Conservation (phyloP, 2,888 invertebrate genomes). For the Chironomus riparius region DNA sequence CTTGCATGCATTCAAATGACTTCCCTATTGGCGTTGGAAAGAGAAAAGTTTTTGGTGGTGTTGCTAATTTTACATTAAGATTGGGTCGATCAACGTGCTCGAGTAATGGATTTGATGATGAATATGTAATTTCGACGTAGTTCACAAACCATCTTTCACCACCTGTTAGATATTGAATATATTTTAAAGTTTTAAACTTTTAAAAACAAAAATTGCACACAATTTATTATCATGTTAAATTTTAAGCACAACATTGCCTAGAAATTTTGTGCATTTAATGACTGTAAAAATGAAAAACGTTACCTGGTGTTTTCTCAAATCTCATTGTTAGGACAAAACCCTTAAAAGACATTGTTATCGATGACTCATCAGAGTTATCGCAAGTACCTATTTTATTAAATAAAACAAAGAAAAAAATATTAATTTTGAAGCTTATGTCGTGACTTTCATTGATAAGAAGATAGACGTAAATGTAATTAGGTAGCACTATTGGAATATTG, state of each 20-base stretch:
- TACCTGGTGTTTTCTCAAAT: constrained; percentile 53
- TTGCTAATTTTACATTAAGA: constrained; percentile 46
- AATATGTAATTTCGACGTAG: constrained; percentile 65
- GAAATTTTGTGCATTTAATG: too few species aligned
- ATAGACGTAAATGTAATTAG: too few species aligned
- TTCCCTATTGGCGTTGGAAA: constrained; percentile 83
- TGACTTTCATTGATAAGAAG: too few species aligned
- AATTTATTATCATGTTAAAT: neutral
- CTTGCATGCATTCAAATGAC: constrained; percentile 67
- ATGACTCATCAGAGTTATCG: constrained; percentile 62
- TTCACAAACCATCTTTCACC: constrained; percentile 84
- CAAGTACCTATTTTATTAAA: constrained; percentile 56
- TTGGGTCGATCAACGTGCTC: constrained; percentile 53
- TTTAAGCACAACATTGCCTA: neutral
- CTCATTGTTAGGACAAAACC: constrained; percentile 64
- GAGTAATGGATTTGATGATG: constrained; percentile 52
- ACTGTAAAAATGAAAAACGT: constrained; percentile 27
- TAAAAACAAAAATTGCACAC: neutral
- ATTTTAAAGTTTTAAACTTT: neutral
- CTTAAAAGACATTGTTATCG: constrained; percentile 63
- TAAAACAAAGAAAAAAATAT: too few species aligned
- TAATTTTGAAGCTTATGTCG: too few species aligned
- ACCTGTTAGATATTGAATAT: constrained; percentile 62
- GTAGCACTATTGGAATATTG: too few species aligned
- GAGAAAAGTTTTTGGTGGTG: constrained; percentile 53